phyloP scores from a whole-genome alignment of 2,888 invertebrate genomes.

The Xestia sexstrigata region DNA sequence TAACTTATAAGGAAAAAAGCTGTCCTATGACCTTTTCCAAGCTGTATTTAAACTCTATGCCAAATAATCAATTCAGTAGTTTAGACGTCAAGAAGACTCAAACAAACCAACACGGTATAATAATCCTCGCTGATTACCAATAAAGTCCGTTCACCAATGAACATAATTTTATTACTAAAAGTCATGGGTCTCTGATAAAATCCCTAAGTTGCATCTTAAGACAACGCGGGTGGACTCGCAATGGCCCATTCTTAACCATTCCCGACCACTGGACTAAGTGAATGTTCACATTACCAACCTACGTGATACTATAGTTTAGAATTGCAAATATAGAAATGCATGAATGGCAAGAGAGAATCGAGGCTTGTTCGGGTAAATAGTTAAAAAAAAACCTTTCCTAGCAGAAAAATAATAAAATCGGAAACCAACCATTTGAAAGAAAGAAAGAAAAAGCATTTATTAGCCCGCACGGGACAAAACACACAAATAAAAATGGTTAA shows the following conservation, averaged over 20 bases:
- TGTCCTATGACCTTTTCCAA: not conserved
- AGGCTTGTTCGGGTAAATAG: not conserved
- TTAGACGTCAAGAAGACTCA: not conserved
- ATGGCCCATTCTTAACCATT: not conserved
- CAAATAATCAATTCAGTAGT: not conserved
- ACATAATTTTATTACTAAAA: slow-evolving; percentile 12
- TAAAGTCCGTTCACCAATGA: not conserved
- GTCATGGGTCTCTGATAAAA: not conserved
- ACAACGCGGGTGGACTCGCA: not conserved
- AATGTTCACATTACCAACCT: slow-evolving; percentile 8
- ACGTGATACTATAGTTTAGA: slow-evolving; percentile 5
- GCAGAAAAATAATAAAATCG: no score
- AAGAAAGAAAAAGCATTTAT: no score
- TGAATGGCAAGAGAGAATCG: not conserved
- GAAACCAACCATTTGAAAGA: no score
- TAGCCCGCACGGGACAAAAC: no score
- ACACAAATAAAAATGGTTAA: no score
- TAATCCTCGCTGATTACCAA: not conserved
- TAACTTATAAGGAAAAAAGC: not conserved
- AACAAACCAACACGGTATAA: not conserved
- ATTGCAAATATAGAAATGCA: slow-evolving; percentile 26
- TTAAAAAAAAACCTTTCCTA: no score
- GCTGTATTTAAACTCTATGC: not conserved
- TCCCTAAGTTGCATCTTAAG: not conserved
- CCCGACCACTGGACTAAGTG: not conserved